Base-by-base conservation (phyloP, 2,888 invertebrate species). In the Aspidiotus rigidus region DNA sequence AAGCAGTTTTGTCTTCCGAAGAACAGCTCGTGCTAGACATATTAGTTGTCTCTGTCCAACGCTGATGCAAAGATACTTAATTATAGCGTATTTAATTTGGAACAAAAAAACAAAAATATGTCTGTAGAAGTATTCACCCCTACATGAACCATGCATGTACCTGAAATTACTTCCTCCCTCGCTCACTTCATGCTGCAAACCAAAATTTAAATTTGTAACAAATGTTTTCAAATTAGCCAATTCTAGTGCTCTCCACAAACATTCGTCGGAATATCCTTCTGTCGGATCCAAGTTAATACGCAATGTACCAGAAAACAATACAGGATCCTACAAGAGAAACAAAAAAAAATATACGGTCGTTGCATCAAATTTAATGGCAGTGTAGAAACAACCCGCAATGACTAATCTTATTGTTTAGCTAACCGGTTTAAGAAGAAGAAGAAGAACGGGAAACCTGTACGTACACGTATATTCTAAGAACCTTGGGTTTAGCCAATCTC, bases 241-340 rank as follows among this genome's bases (percentile, higher is more conserved):
- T 74, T 93, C 90, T 55, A 98, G 79, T 28, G 93, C 87, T 64
- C 83, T 83, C 96, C 96, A 97, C 61, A 98, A 79, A 69, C 92
- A 88, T 0, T 86, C 87, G 75, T 98, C 97, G 2, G 83, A 79
- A 78, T 89, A 85, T 1, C 78, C 78, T 74, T 85, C 83, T 79
- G 95, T 93, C 3, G 97, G 97, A 81, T 97, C 97, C 72, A 97
- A 83, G 81, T 97, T 97, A 80, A 90, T 84, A 66, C 96, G 84
- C 74, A 97, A 80, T 7, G 88, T 87, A 63, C 96, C 96, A 39
- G 93, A 93, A 81, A 97, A 97, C 71, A 97, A 82, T 61, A 96
- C 92, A 0, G 97, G 96, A 80, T 97, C 97, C 28, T 28, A 28
- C 28, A 28, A 28, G 5, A 28, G 5, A 3, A 5, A 28, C 28